Evolutionary conservation across 2,888 invertebrate species (phyloP), one percentile per base, ranked within the genome.

Genomic region (Apotomis betuletana): DNA sequence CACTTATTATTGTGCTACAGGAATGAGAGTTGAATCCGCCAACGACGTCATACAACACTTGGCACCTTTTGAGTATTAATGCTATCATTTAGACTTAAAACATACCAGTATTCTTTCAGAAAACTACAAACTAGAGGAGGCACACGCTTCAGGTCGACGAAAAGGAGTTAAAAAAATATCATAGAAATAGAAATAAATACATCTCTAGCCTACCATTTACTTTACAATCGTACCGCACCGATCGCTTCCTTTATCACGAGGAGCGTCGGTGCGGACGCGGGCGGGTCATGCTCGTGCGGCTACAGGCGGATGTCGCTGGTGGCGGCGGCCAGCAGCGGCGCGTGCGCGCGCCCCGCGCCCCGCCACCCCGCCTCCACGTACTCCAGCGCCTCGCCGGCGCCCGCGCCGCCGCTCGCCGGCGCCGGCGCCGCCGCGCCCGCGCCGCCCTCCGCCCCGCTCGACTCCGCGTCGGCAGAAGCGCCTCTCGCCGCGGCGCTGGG

Each of bases 21-120:
- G 91, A 92, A 91, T 90, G 91, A 90, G 86, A 87, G 83, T 83
- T 81, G 79, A 80, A 81, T 83, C 79, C 80, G 78, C 76, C 75
- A 78, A 80, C 80, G 79, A 78, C 81, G 79, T 81, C 85, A 84
- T 85, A 85, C 86, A 81, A 83, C 80, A 79, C 84, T 87, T 85
- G 87, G 85, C 89, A 90, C 90, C 89, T 87, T 88, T 85, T 91
- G 91, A 91, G 91, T 91, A 91, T 91, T 91, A 84, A 90, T 84
- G 83, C 88, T 85, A 87, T 83, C 77, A 79, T 80, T 81, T 81
- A 85, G 80, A 82, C 80, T 81, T 83, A 85, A 27, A 80, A 81
- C 83, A 77, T 83, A 84, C 75, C 83, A 80, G 81, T 82, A 84
- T 83, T 83, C 84, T 77, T 79, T 80, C 81, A 78, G 79, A 79